Evolutionary conservation across 2,888 invertebrate species (phyloP).

Genomic region (Drosophila mercatorum): DNA sequence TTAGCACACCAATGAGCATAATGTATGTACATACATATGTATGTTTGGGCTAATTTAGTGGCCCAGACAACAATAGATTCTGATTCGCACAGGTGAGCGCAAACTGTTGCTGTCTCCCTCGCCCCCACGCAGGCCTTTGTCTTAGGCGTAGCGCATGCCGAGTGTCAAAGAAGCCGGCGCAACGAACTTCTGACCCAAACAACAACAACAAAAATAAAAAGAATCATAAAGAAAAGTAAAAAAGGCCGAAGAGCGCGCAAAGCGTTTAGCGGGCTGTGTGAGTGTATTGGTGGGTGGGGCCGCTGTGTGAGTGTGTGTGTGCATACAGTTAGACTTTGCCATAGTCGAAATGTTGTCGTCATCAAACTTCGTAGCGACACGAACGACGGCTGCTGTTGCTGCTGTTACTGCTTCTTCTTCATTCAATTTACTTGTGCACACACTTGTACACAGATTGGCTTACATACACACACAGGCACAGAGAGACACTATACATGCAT

Average conservation of each 20-base stretch:
- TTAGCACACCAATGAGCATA: neutral
- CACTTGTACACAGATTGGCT: constrained; percentile 64
- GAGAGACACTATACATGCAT: constrained; percentile 16
- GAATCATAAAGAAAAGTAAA: constrained; percentile 30
- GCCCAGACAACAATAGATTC: constrained; percentile 6
- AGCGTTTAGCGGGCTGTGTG: constrained; percentile 38
- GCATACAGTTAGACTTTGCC: constrained; percentile 65
- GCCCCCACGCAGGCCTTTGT: neutral
- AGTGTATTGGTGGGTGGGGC: constrained; percentile 43
- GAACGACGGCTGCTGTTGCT: constrained; percentile 30
- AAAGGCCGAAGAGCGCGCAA: constrained; percentile 42
- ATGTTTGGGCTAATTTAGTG: neutral
- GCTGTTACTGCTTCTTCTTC: constrained; percentile 49
- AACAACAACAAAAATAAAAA: constrained; percentile 54
- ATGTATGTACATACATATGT: neutral
- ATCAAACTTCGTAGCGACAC: constrained; percentile 66
- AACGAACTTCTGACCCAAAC: constrained; percentile 75
- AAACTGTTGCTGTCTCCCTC: constrained; percentile 36
- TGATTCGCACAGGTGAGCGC: constrained; percentile 31
- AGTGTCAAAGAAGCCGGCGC: constrained; percentile 44
- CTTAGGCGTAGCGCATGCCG: constrained; percentile 40
- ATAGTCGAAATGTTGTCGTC: constrained; percentile 63
- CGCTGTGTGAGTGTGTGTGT: neutral
- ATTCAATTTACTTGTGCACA: constrained; percentile 65
- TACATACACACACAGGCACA: constrained; percentile 25